Conservation (phyloP, 2,797 vertebrate genomes). For the Sebastes hubbsi region DNA sequence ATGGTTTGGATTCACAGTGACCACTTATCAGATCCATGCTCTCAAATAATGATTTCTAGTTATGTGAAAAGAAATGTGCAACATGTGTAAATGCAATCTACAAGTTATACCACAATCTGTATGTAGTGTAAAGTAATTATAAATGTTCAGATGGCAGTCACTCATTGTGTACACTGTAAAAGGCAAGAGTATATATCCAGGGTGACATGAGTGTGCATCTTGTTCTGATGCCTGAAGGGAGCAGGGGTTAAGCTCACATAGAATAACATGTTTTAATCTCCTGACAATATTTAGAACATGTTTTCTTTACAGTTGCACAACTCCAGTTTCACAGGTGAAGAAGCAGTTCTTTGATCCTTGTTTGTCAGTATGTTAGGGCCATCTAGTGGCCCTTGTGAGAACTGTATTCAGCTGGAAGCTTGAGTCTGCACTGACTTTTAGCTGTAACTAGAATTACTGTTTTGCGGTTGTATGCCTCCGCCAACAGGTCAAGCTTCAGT, state of each 20-base stretch:
- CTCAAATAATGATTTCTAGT: neutral
- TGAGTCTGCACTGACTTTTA: neutral
- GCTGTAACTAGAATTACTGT: neutral
- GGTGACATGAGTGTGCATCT: neutral
- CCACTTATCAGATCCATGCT: neutral
- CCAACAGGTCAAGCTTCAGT: no score
- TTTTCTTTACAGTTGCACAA: neutral
- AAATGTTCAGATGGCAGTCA: neutral
- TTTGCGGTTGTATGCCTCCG: no score
- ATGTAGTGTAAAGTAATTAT: neutral
- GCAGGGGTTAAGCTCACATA: neutral
- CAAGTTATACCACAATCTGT: neutral
- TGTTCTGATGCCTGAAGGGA: neutral
- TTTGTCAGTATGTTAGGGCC: conserved; percentile 63
- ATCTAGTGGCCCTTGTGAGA: conserved; percentile 68
- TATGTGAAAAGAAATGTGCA: neutral
- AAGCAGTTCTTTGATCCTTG: neutral
- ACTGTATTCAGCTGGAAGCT: conserved; percentile 25
- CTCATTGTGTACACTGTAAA: neutral
- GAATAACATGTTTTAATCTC: conserved; percentile 36
- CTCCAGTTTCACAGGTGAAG: neutral
- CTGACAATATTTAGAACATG: conserved; percentile 10
- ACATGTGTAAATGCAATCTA: neutral
- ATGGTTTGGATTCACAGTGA: neutral
- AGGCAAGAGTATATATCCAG: neutral